A percentile compares a stretch with the other conserved stretches of the same genome.
These are phyloP conservation scores for Cryptus armator DNA, from an alignment of 2,888 invertebrate species.

Conservation along the genomic window DNA sequence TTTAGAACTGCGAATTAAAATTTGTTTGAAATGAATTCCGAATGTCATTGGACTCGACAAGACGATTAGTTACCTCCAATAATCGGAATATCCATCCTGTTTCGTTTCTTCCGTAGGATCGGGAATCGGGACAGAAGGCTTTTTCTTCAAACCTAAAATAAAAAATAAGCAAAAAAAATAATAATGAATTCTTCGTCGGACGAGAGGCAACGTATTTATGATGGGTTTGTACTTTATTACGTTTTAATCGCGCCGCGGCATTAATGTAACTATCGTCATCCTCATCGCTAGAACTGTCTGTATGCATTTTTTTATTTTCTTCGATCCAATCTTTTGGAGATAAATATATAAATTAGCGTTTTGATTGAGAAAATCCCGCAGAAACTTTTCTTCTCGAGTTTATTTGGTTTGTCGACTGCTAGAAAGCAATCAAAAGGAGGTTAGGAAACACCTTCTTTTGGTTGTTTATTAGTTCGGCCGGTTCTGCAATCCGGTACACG, in stretches of 20 bases:
- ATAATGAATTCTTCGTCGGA: neutral
- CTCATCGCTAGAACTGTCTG: slow-evolving; percentile 61
- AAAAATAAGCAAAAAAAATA: neutral
- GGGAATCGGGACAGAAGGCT: neutral
- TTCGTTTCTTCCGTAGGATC: slow-evolving; percentile 7
- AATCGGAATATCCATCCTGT: neutral
- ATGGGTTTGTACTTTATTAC: slow-evolving; percentile 27
- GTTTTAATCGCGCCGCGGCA: slow-evolving; percentile 63
- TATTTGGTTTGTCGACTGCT: neutral
- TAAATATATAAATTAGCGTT: neutral
- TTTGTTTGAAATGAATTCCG: neutral
- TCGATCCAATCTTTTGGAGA: neutral
- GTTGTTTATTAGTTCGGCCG: neutral
- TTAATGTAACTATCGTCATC: slow-evolving; percentile 65
- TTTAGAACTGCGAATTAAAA: neutral
- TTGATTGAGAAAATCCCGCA: neutral
- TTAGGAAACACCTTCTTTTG: neutral
- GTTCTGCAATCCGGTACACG: neutral
- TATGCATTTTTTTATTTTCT: slow-evolving; percentile 40
- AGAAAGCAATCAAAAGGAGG: neutral
- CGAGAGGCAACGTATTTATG: neutral
- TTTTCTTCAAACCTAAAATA: slow-evolving; percentile 56
- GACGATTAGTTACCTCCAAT: slow-evolving; percentile 8
- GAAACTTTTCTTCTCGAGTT: neutral
- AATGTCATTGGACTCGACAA: neutral